Percentiles rank a stretch among this genome's conserved stretches.
Conservation (phyloP, 2,797 vertebrate genomes). For the Rhinatrema bivittatum region DNA sequence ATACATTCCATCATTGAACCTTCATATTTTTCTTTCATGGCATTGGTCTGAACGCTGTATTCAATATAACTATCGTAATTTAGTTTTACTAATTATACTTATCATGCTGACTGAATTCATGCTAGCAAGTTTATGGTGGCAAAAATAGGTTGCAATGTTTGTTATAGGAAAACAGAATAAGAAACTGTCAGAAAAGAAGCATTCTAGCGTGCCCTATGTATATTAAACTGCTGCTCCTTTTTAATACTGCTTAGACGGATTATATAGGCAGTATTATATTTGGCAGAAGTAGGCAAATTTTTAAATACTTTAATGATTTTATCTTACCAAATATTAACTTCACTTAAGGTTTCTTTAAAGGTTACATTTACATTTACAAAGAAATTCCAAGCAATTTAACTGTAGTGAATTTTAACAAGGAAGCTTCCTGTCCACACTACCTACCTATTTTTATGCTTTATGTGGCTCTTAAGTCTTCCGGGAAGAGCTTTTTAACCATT, state of each 20-base stretch:
- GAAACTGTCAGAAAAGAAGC: slow-evolving; percentile 7
- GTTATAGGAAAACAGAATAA: slow-evolving; percentile 8
- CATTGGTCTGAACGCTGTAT: no score
- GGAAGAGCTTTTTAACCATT: slow-evolving; percentile 53
- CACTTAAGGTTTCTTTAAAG: slow-evolving; percentile 40
- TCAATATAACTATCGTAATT: no score
- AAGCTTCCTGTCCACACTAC: slow-evolving; percentile 30
- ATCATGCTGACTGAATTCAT: no score
- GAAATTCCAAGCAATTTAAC: slow-evolving; percentile 46
- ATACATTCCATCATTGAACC: no score
- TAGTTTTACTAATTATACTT: no score
- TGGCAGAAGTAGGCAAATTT: slow-evolving; percentile 26
- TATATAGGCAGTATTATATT: slow-evolving; percentile 29
- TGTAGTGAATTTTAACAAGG: slow-evolving; percentile 47
- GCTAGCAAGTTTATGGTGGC: no score
- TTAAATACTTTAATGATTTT: slow-evolving; percentile 22
- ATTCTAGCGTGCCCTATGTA: neutral
- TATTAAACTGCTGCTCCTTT: slow-evolving; percentile 12
- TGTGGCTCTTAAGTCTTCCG: slow-evolving; percentile 43
- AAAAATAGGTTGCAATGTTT: neutral
- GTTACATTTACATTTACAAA: slow-evolving; percentile 53
- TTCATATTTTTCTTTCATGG: no score
- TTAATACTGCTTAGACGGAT: slow-evolving; percentile 28
- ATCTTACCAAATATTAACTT: slow-evolving; percentile 54
- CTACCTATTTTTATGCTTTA: slow-evolving; percentile 51